Evolutionary conservation across 2,888 invertebrate genomes (phyloP).

Genomic region (Metellina segmentata): DNA sequence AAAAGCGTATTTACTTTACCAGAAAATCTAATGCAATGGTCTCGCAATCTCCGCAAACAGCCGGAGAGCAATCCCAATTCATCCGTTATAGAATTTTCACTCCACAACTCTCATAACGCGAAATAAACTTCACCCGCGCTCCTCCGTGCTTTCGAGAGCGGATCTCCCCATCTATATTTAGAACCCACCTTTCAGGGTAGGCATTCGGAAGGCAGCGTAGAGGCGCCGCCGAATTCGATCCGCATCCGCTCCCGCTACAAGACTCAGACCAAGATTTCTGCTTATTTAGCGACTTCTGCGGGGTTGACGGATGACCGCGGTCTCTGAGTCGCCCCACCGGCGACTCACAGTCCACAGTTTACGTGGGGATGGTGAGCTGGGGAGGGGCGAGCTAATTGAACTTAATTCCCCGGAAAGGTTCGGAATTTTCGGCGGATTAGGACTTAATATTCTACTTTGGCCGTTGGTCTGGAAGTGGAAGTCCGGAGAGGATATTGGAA

Average conservation of each 20-base stretch:
- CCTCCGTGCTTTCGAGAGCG: neutral
- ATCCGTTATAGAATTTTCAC: neutral
- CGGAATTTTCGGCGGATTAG: constrained; percentile 33
- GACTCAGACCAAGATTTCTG: constrained; percentile 8
- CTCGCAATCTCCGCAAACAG: too few relatives aligned
- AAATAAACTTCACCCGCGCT: neutral
- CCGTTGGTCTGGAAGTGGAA: neutral
- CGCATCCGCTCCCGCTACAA: neutral
- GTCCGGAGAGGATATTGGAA: neutral
- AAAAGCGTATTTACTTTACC: too few relatives aligned
- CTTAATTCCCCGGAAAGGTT: constrained; percentile 39
- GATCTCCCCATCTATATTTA: neutral
- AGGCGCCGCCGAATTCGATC: constrained; percentile 29
- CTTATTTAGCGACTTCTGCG: constrained; percentile 7
- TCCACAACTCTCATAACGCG: neutral
- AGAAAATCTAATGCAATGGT: too few relatives aligned
- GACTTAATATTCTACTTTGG: constrained; percentile 26
- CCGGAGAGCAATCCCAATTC: too few relatives aligned
- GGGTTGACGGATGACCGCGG: constrained; percentile 3
- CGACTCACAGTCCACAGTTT: neutral
- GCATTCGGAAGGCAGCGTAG: neutral
- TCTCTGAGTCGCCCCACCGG: neutral
- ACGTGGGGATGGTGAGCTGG: neutral
- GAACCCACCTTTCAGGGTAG: neutral
- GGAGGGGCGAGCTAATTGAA: constrained; percentile 14